phyloP scores from a whole-genome alignment of 2,888 invertebrate species.

The Clanis bilineata region DNA sequence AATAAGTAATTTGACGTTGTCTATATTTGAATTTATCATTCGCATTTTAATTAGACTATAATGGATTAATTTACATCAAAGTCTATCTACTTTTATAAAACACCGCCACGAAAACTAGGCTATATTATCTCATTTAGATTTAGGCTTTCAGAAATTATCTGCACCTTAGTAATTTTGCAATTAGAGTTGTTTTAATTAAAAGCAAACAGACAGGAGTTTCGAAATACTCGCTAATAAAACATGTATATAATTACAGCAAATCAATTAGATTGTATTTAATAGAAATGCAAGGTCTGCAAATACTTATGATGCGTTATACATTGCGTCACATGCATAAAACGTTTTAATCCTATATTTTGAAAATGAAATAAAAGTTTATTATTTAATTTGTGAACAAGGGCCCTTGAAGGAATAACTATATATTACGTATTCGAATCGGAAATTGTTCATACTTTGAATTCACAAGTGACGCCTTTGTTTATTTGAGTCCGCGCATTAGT shows the following conservation, averaged over 20 bases:
- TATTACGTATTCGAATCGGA: too few relatives aligned
- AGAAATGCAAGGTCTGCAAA: background rate
- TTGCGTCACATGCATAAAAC: background rate
- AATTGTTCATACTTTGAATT: too few relatives aligned
- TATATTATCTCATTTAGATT: background rate
- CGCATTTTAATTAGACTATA: background rate
- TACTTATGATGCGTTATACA: too few relatives aligned
- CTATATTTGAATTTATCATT: background rate
- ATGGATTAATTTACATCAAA: background rate
- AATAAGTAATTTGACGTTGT: background rate
- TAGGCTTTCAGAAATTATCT: background rate
- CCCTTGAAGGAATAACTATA: too few relatives aligned
- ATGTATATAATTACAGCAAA: constrained; percentile 1
- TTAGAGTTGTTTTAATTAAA: background rate
- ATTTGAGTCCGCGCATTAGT: too few relatives aligned
- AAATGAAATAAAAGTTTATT: background rate
- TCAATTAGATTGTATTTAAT: background rate
- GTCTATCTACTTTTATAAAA: background rate
- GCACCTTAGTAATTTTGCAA: background rate
- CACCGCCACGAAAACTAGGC: background rate
- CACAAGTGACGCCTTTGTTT: too few relatives aligned
- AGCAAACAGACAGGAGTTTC: background rate
- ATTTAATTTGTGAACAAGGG: background rate
- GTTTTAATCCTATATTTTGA: background rate
- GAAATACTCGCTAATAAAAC: background rate